A percentile compares a stretch with the other conserved stretches of the same genome.
Conservation (phyloP, 1,140 invertebrate genomes). For the Panulirus ornatus region DNA sequence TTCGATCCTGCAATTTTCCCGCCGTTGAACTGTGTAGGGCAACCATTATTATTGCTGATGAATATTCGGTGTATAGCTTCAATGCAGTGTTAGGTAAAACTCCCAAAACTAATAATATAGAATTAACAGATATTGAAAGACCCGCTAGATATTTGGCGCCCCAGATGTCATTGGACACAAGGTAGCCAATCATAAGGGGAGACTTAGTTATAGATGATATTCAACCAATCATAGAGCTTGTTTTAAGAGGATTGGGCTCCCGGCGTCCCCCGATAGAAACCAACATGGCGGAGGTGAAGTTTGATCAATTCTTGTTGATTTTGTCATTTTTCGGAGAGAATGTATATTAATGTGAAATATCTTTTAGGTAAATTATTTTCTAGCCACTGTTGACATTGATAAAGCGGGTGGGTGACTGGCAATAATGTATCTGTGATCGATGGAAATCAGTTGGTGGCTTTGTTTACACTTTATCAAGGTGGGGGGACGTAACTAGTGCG, state of each 20-base stretch:
- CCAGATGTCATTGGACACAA: slow-evolving; percentile 17
- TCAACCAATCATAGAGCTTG: slow-evolving; percentile 5
- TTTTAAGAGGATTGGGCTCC: slow-evolving; percentile 11
- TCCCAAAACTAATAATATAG: too few species aligned
- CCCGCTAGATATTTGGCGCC: slow-evolving; percentile 56
- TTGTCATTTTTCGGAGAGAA: slow-evolving; percentile 32
- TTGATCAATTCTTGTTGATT: slow-evolving; percentile 70
- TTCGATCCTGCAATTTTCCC: too few species aligned
- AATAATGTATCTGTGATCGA: not conserved
- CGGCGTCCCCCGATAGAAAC: slow-evolving; percentile 63
- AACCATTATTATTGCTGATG: too few species aligned
- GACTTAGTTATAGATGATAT: not conserved
- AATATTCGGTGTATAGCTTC: too few species aligned
- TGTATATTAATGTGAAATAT: not conserved
- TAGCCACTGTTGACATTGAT: not conserved
- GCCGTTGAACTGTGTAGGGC: too few species aligned
- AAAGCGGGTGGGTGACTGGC: not conserved
- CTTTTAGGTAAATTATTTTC: not conserved
- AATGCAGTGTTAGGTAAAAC: too few species aligned
- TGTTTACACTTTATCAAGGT: slow-evolving; percentile 63
- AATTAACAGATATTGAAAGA: slow-evolving; percentile 31
- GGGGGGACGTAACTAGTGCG: slow-evolving; percentile 52
- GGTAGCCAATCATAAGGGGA: slow-evolving; percentile 17
- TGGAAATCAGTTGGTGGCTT: slow-evolving; percentile 26
- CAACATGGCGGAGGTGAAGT: slow-evolving; percentile 71